Conservation (phyloP, 2,888 invertebrate genomes). For the Tenthredo scrophulariae region DNA sequence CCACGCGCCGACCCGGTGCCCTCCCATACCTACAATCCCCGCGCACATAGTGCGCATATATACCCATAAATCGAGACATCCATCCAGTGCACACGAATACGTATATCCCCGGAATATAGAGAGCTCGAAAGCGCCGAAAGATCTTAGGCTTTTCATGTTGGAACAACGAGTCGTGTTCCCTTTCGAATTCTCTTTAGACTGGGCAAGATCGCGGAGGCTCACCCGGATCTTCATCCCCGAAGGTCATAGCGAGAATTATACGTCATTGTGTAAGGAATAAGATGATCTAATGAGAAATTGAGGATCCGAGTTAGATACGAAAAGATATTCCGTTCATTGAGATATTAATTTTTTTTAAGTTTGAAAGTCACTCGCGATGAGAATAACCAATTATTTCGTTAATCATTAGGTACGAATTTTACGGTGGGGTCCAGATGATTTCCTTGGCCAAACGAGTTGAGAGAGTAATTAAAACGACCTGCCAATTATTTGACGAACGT, state of each 20-base stretch:
- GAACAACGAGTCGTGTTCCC: not conserved
- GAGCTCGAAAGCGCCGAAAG: conserved; percentile 34
- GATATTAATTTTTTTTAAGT: not conserved
- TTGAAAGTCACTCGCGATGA: not conserved
- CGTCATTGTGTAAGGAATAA: not conserved
- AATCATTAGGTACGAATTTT: not conserved
- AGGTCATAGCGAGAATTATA: not conserved
- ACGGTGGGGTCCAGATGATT: not conserved
- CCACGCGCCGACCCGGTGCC: conserved; percentile 77
- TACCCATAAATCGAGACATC: conserved; percentile 46
- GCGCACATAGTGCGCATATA: conserved; percentile 1
- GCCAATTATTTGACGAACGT: conserved; percentile 73
- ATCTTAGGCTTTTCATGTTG: conserved; percentile 7
- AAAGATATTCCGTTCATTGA: not conserved
- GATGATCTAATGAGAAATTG: not conserved
- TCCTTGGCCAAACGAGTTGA: conserved; percentile 46
- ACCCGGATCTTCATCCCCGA: conserved; percentile 19
- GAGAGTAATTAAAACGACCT: conserved; percentile 74
- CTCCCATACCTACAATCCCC: conserved; percentile 67
- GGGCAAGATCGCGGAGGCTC: not conserved
- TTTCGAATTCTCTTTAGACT: conserved; percentile 24
- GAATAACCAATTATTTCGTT: not conserved
- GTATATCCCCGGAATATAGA: not conserved
- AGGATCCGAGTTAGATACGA: not conserved
- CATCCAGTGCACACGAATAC: conserved; percentile 38